Conservation (phyloP, 2,888 invertebrate species). For the Lycia hirtaria region DNA sequence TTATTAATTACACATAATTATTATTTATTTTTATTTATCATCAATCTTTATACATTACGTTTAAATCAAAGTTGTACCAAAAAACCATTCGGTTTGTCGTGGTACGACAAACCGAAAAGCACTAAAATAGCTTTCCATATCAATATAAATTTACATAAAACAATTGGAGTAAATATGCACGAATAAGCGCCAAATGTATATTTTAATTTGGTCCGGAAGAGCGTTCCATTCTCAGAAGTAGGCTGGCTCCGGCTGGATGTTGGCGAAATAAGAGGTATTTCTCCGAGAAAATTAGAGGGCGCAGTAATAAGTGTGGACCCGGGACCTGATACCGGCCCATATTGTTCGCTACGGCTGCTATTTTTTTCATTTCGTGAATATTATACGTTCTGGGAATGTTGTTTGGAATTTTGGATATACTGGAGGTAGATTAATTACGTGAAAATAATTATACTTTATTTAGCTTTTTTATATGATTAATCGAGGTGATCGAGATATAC, state of each 20-base stretch:
- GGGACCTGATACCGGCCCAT: constrained; percentile 70
- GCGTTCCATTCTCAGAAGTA: constrained; percentile 59
- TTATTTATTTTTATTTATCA: no score
- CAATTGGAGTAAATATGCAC: constrained; percentile 1
- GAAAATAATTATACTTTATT: no score
- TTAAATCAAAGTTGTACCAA: no score
- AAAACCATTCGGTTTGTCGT: no score
- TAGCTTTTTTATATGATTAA: no score
- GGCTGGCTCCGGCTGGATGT: constrained; percentile 54
- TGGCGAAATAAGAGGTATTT: constrained; percentile 69
- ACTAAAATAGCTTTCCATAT: neutral
- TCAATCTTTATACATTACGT: no score
- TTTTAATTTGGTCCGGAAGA: constrained; percentile 52
- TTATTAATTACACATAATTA: no score
- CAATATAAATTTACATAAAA: neutral
- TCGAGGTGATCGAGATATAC: no score
- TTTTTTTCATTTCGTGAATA: constrained; percentile 72
- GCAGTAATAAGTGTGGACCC: constrained; percentile 76
- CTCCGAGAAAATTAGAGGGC: constrained; percentile 75
- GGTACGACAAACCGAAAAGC: no score
- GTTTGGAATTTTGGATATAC: no score
- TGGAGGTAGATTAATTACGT: no score
- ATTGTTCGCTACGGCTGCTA: constrained; percentile 69
- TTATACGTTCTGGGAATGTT: constrained; percentile 48
- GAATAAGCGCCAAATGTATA: constrained; percentile 33